Conservation (phyloP, 2,797 vertebrate genomes). For the Tragopan temminckii region DNA sequence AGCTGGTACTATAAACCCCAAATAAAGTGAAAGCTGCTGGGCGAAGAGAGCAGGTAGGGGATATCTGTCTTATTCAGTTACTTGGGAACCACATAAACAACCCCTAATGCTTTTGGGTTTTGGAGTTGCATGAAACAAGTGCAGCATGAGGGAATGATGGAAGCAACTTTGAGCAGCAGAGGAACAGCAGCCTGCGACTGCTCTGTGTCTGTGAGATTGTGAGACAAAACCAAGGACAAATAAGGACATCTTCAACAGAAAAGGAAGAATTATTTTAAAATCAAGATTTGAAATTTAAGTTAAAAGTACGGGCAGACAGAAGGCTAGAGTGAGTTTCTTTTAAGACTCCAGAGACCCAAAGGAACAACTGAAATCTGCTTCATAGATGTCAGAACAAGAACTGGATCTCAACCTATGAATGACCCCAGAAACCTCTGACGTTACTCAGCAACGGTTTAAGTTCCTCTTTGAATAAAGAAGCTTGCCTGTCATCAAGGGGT, state of each 20-base stretch:
- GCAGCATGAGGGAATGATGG: background rate
- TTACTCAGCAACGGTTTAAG: background rate
- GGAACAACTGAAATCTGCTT: background rate
- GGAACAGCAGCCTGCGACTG: background rate
- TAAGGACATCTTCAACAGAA: background rate
- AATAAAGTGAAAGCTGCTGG: background rate
- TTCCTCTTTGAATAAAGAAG: background rate
- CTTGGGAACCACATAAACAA: background rate
- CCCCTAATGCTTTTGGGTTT: background rate
- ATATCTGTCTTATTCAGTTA: background rate
- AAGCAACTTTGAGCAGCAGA: background rate
- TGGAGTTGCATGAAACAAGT: background rate
- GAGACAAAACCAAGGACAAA: background rate
- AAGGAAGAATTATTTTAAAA: background rate
- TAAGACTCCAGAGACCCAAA: background rate
- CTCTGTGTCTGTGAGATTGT: background rate
- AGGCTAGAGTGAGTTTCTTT: background rate
- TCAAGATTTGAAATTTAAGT: background rate
- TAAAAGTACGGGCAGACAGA: background rate
- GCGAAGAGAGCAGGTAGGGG: background rate
- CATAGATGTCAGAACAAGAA: background rate
- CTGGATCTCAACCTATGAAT: background rate
- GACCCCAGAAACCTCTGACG: background rate
- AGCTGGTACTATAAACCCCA: background rate
- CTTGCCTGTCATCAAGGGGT: background rate